Evolutionary conservation across 2,113 vertebrate species (phyloP).

Genomic region (Piprites chloris): DNA sequence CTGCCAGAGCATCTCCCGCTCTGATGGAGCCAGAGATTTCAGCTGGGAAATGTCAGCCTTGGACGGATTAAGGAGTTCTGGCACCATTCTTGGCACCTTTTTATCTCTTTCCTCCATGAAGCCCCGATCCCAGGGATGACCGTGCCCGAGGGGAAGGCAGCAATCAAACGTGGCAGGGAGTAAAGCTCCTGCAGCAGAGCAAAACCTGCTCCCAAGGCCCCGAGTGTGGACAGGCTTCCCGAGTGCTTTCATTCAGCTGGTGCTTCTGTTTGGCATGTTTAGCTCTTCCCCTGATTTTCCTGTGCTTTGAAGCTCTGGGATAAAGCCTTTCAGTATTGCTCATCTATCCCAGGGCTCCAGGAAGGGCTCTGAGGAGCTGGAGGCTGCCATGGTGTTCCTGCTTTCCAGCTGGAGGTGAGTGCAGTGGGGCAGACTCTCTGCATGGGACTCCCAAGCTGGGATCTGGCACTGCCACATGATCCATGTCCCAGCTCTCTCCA

Average conservation of each 20-base stretch:
- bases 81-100: background rate
- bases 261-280: background rate
- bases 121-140: background rate
- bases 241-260: background rate
- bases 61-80: conserved; percentile 23
- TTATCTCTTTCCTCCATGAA: conserved; percentile 31
- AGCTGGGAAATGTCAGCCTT: background rate
- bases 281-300: background rate
- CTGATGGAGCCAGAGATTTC: conserved; percentile 10
- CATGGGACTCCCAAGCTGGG: background rate
- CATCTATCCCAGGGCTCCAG: background rate
- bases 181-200: background rate
- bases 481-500: background rate
- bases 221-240: background rate
- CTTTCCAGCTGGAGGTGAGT: background rate
- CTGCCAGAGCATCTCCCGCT: background rate
- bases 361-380: background rate
- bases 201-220: background rate
- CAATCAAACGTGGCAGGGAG: background rate
- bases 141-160: background rate
- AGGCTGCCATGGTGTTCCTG: background rate
- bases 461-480: background rate
- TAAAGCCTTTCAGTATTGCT: background rate
- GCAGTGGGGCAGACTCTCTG: background rate
- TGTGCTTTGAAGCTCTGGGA: background rate